A percentile compares a stretch with the other conserved stretches of the same genome.
Evolutionary conservation across 2,888 invertebrate species (phyloP).

Genomic region (Leucoptera coffeella): DNA sequence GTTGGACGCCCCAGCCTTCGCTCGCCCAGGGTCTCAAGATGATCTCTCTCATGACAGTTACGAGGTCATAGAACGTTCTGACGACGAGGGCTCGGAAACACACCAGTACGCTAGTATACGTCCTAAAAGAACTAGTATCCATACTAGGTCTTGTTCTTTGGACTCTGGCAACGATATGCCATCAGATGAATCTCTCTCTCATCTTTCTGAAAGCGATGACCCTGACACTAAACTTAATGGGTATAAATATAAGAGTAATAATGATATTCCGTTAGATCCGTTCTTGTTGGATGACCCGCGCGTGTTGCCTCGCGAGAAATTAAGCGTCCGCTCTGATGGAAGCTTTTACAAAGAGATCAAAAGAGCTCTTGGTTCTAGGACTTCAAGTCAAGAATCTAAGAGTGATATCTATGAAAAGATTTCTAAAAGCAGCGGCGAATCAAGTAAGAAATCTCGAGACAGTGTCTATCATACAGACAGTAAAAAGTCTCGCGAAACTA

Average conservation of each 20-base stretch:
- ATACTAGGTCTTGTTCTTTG: conserved; percentile 63
- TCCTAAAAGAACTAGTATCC: conserved; percentile 23
- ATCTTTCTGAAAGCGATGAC: conserved; percentile 42
- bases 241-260: conserved; percentile 61
- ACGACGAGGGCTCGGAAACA: conserved; percentile 51
- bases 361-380: conserved; percentile 56
- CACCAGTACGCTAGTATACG: conserved; percentile 21
- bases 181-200: conserved; percentile 61
- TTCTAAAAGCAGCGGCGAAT: conserved; percentile 58
- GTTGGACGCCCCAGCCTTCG: conserved; percentile 57
- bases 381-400: conserved; percentile 65
- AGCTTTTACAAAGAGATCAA: conserved; percentile 66
- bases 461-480: conserved; percentile 61
- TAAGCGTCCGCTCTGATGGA: conserved; percentile 67
- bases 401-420: conserved; percentile 64
- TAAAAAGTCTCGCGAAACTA: conserved; percentile 58
- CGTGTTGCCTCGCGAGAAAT: conserved; percentile 64
- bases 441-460: conserved; percentile 59
- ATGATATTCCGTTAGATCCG: conserved; percentile 67
- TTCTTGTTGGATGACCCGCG: conserved; percentile 75
- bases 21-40: conserved; percentile 72
- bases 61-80: conserved; percentile 73
- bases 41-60: conserved; percentile 86
- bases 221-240: conserved; percentile 52
- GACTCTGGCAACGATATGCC: conserved; percentile 73